These are phyloP conservation scores for Sinodicranocentrus sp. DNA, from an alignment of 2,888 invertebrate genomes.

Conservation along the genomic window DNA sequence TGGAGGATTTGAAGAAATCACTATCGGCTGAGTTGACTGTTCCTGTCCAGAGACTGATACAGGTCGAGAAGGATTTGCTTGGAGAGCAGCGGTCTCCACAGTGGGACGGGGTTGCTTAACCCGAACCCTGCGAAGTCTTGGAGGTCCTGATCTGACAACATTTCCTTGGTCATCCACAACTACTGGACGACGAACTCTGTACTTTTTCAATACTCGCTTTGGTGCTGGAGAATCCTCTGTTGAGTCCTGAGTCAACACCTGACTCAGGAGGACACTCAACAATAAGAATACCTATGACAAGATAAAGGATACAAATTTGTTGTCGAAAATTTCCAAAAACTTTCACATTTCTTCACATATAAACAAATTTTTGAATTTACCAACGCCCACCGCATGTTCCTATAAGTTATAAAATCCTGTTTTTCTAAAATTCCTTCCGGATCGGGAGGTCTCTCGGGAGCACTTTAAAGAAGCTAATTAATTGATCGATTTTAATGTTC, in stretches of 20 bases:
- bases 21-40: constrained; percentile 37
- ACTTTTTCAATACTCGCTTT: constrained; percentile 74
- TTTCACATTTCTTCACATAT: too few species aligned
- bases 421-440: constrained; percentile 15
- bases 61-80: constrained; percentile 46
- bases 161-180: constrained; percentile 71
- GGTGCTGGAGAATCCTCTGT: constrained; percentile 75
- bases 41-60: constrained; percentile 2
- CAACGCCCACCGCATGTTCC: constrained; percentile 71
- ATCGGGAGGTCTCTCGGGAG: constrained; percentile 13
- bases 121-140: constrained; percentile 64
- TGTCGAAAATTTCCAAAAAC: too few species aligned
- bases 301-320: constrained; percentile 38
- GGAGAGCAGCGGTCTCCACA: constrained; percentile 63
- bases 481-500: too few species aligned
- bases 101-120: constrained; percentile 68
- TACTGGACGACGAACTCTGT: constrained; percentile 74
- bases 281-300: constrained; percentile 71
- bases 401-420: constrained; percentile 10
- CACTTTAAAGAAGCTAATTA: neutral
- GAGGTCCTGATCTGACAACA: constrained; percentile 69
- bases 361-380: constrained; percentile 67
- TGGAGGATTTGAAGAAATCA: constrained; percentile 54
- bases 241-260: constrained; percentile 70
- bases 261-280: constrained; percentile 70